These are phyloP conservation scores for Chouioia cunea DNA, from an alignment of 2,888 invertebrate genomes.

Conservation along the genomic window DNA sequence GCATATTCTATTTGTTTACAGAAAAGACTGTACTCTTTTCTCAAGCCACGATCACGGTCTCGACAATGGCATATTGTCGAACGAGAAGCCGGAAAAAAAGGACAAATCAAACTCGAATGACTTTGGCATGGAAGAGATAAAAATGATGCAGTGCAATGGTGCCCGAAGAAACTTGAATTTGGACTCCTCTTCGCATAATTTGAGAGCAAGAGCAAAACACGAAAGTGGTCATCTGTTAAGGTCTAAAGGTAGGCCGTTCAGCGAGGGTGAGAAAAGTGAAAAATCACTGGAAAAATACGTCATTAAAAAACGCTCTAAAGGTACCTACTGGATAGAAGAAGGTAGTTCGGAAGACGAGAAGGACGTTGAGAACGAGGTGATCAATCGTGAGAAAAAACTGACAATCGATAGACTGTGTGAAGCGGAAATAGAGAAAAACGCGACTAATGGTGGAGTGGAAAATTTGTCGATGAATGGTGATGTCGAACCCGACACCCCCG, in stretches of 20 bases:
- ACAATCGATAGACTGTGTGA: slow-evolving; percentile 34
- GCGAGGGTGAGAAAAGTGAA: slow-evolving; percentile 60
- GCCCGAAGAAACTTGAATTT: slow-evolving; percentile 62
- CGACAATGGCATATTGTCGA: slow-evolving; percentile 57
- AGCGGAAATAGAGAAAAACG: slow-evolving; percentile 25
- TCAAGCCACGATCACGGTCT: slow-evolving; percentile 60
- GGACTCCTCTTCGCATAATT: slow-evolving; percentile 63
- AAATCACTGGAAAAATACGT: slow-evolving; percentile 60
- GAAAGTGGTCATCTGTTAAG: slow-evolving; percentile 65
- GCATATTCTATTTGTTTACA: slow-evolving; percentile 43
- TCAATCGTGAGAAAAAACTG: slow-evolving; percentile 44
- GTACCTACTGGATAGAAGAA: slow-evolving; percentile 67
- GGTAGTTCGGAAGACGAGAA: slow-evolving; percentile 58
- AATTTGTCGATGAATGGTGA: slow-evolving; percentile 45
- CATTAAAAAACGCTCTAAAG: slow-evolving; percentile 65
- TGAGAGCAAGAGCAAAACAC: slow-evolving; percentile 64
- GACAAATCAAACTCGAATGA: slow-evolving; percentile 55
- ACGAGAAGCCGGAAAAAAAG: slow-evolving; percentile 53
- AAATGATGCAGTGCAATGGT: slow-evolving; percentile 67
- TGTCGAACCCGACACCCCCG: slow-evolving; percentile 17
- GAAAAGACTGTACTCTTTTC: slow-evolving; percentile 62
- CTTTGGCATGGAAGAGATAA: slow-evolving; percentile 58
- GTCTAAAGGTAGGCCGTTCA: slow-evolving; percentile 64
- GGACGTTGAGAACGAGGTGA: slow-evolving; percentile 47
- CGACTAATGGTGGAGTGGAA: slow-evolving; percentile 37